phyloP scores from a whole-genome alignment of 2,888 invertebrate genomes.

The Hemaris fuciformis region DNA sequence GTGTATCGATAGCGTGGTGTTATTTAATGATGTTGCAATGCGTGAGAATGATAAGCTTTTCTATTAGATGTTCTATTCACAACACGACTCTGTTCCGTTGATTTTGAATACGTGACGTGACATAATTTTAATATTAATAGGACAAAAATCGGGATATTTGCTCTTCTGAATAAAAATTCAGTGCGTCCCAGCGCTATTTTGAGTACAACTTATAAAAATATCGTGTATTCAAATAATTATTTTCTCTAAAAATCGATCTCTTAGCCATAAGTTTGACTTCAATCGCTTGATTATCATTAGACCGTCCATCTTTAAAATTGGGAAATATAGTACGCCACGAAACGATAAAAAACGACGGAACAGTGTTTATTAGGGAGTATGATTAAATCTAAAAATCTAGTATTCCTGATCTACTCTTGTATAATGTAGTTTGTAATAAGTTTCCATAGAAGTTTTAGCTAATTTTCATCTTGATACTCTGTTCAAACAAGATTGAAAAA shows the following conservation, averaged over 20 bases:
- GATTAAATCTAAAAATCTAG: constrained; percentile 58
- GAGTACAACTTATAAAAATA: background rate
- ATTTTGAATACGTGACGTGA: constrained; percentile 26
- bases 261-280: constrained; percentile 48
- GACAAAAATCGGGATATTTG: background rate
- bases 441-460: constrained; percentile 65
- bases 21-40: constrained; percentile 50
- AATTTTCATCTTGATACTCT: constrained; percentile 61
- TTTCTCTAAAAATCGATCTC: constrained; percentile 36
- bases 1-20: constrained; percentile 50
- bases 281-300: constrained; percentile 39
- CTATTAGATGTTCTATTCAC: constrained; percentile 58
- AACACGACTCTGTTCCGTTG: constrained; percentile 54
- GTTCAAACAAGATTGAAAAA: constrained; percentile 49
- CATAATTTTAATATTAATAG: background rate
- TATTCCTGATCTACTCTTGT: constrained; percentile 72
- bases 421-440: constrained; percentile 67
- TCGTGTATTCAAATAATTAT: background rate
- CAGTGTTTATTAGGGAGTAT: constrained; percentile 53
- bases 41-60: constrained; percentile 73
- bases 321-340: background rate
- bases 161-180: background rate
- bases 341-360: constrained; percentile 45
- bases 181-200: background rate
- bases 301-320: constrained; percentile 51